A percentile compares a stretch with the other conserved stretches of the same genome.
Evolutionary conservation across 2,797 vertebrate species (phyloP).

Genomic region (Morus bassanus): DNA sequence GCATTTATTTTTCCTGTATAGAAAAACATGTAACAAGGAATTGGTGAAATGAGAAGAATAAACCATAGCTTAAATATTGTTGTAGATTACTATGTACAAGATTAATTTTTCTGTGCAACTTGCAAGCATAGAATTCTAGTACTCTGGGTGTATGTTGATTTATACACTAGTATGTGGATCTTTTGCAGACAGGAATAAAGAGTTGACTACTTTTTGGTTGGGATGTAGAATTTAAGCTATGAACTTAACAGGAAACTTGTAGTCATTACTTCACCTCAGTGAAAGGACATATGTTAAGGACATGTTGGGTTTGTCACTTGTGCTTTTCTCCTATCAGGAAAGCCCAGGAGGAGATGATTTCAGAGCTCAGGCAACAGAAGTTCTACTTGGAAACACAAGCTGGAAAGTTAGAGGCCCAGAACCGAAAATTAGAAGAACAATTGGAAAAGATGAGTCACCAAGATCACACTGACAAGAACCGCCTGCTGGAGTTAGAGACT

Average conservation of each 20-base stretch:
- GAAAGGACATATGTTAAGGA: background rate
- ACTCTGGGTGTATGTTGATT: background rate
- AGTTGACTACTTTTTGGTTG: background rate
- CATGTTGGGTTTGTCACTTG: background rate
- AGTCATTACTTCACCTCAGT: background rate
- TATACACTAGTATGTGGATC: background rate
- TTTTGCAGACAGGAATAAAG: background rate
- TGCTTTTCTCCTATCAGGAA: conserved; percentile 83
- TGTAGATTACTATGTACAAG: background rate
- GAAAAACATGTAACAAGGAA: background rate
- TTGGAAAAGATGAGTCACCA: conserved; percentile 97
- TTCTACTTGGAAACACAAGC: conserved; percentile 90
- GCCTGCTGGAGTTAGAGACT: conserved; percentile 81
- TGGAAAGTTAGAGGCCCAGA: conserved; percentile 84
- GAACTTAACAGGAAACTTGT: background rate
- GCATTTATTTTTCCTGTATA: background rate
- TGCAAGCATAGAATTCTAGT: background rate
- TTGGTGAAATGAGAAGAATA: background rate
- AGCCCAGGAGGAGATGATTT: conserved; percentile 99
- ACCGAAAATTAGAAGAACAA: conserved; percentile 97
- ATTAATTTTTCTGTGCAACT: background rate
- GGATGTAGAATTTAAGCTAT: background rate
- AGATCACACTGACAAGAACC: conserved; percentile 93
- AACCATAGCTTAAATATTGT: background rate
- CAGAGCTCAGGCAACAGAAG: conserved; percentile 97